These are phyloP conservation scores for Mactromeris polynyma DNA, from an alignment of 2,888 invertebrate species.

Conservation along the genomic window DNA sequence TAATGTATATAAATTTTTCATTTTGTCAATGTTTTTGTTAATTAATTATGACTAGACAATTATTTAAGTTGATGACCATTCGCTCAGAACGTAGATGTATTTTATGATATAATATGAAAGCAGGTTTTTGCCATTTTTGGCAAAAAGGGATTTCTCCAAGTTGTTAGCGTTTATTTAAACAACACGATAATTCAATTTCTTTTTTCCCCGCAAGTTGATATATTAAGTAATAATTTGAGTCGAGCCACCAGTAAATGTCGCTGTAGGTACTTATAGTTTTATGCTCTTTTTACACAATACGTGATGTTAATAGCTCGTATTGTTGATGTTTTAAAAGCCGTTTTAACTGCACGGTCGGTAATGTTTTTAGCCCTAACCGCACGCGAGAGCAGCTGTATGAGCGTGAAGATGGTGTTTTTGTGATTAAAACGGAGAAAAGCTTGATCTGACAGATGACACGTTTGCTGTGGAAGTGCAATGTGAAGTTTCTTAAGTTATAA, in stretches of 20 bases:
- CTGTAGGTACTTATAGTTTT: not conserved
- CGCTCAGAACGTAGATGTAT: not conserved
- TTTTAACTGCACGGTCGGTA: not conserved
- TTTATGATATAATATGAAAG: not conserved
- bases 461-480: not conserved
- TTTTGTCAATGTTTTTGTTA: constrained; percentile 32
- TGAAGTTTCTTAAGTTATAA: not conserved
- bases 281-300: not conserved
- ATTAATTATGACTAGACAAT: constrained; percentile 40
- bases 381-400: not conserved
- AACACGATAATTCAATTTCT: not conserved
- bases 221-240: constrained; percentile 3
- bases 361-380: constrained; percentile 12
- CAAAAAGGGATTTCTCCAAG: constrained; percentile 2
- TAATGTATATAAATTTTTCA: constrained; percentile 23
- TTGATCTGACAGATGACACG: constrained; percentile 10
- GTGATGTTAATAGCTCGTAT: not conserved
- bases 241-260: constrained; percentile 11
- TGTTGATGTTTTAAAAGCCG: constrained; percentile 13
- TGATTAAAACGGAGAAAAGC: not conserved
- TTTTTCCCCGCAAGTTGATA: not conserved
- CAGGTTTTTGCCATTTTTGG: not conserved
- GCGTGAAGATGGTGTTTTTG: not conserved
- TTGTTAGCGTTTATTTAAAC: constrained; percentile 12
- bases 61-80: constrained; percentile 13